phyloP scores from a whole-genome alignment of 2,113 vertebrate genomes.

The Bungarus multicinctus region DNA sequence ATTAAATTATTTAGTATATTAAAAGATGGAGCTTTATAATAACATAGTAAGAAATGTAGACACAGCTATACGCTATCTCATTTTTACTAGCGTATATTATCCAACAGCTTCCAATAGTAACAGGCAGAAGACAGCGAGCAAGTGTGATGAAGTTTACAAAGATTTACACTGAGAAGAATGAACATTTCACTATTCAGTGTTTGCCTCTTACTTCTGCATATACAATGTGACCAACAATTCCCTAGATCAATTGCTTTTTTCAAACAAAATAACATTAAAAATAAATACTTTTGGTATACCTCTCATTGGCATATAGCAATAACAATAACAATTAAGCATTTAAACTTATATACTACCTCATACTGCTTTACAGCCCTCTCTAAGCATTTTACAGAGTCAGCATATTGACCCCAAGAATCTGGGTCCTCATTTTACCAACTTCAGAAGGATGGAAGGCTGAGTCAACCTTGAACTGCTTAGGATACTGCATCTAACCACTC shows the following conservation, averaged over 20 bases:
- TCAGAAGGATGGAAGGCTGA: no score
- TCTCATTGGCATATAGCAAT: background rate
- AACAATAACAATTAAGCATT: no score
- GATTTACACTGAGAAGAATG: background rate
- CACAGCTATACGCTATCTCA: background rate
- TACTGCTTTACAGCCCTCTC: no score
- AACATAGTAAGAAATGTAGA: background rate
- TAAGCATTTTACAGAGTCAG: no score
- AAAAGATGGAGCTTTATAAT: background rate
- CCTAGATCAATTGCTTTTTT: background rate
- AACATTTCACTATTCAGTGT: background rate
- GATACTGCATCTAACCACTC: no score
- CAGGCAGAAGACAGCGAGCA: background rate
- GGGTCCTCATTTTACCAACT: no score
- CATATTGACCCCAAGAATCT: no score
- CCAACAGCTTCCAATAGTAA: background rate
- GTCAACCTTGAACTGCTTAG: no score
- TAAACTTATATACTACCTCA: no score
- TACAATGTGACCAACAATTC: background rate
- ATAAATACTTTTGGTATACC: background rate
- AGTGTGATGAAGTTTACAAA: background rate
- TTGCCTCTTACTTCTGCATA: background rate
- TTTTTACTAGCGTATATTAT: background rate
- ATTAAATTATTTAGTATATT: background rate
- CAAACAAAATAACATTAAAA: background rate